phyloP scores from a whole-genome alignment of 2,797 vertebrate genomes.

The Galaxias olidus region DNA sequence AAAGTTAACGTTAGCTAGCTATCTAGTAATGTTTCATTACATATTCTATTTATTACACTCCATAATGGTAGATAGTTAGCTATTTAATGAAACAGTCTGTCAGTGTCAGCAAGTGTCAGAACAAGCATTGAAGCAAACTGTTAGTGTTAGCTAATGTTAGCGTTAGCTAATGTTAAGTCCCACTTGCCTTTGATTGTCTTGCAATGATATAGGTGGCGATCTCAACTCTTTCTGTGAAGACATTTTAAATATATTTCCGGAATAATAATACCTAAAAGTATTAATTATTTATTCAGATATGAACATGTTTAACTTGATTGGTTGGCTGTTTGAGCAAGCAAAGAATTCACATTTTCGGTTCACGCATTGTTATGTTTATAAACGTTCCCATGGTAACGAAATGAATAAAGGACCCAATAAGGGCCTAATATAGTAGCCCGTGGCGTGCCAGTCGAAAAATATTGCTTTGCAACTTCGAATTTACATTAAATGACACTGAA shows the following conservation, averaged over 20 bases:
- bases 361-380: slow-evolving; percentile 44
- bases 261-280: slow-evolving; percentile 16
- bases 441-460: slow-evolving; percentile 15
- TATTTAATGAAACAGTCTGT: too few species aligned
- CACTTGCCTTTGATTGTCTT: slow-evolving; percentile 48
- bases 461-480: background rate
- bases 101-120: too few species aligned
- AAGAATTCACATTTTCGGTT: background rate
- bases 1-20: background rate
- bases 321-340: background rate
- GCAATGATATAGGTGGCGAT: slow-evolving; percentile 41
- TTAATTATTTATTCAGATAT: background rate
- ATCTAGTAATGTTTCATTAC: too few species aligned
- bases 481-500: background rate
- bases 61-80: too few species aligned
- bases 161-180: background rate
- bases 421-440: slow-evolving; percentile 29
- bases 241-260: slow-evolving; percentile 31
- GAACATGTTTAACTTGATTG: background rate
- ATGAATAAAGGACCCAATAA: slow-evolving; percentile 35
- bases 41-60: too few species aligned
- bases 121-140: too few species aligned
- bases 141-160: too few species aligned
- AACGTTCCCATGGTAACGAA: slow-evolving; percentile 44
- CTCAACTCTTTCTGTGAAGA: slow-evolving; percentile 28